Base-by-base conservation (phyloP, 2,113 vertebrate genomes). In the Callopanchax toddi region DNA sequence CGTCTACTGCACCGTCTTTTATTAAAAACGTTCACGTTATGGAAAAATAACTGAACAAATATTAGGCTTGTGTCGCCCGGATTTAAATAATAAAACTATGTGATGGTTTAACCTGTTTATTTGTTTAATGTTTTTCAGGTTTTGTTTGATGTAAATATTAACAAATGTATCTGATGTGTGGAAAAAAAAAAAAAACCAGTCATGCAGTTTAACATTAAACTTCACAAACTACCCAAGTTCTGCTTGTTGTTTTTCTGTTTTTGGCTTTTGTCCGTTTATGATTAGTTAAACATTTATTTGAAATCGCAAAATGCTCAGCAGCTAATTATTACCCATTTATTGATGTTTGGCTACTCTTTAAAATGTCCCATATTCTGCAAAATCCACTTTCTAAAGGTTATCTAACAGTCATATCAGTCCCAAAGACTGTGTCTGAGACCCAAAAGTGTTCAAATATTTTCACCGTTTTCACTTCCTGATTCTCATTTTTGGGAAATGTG, bases 181-280 rank as follows among this genome's bases (percentile, higher is more conserved):
- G 23, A 74, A 69, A 32, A 32, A 32, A 32, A 32, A 32, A 32
- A 78, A 72, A 76, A 72, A 61, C 40, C 81, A 80, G 66, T 87
- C 63, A 83, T 90, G 81, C 79, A 89, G 83, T 89, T 91, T 87
- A 90, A 87, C 83, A 92, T 90, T 91, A 91, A 92, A 92, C 81
- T 80, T 91, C 90, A 90, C 90, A 84, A 89, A 86, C 63, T 86
- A 77, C 60, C 68, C 54, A 22, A 66, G 37, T 36, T 39, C 53
- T 6, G 42, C 16, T 25, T 36, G 11, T 34, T 67, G n/a, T 59
- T 42, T 45, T 67, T 68, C 3, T 60, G 11, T n/a, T 56, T 11
- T 44, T 2, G n/a, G n/a, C 43, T 17, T 51, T 15, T 49, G 44
- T 5, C 10, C 37, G 5, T 34, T 16, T 18, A 26, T 21, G 2